Percentiles rank a stretch among this genome's conserved stretches.
Conservation (phyloP, 2,888 invertebrate species). For the Eupelmus urozonus region DNA sequence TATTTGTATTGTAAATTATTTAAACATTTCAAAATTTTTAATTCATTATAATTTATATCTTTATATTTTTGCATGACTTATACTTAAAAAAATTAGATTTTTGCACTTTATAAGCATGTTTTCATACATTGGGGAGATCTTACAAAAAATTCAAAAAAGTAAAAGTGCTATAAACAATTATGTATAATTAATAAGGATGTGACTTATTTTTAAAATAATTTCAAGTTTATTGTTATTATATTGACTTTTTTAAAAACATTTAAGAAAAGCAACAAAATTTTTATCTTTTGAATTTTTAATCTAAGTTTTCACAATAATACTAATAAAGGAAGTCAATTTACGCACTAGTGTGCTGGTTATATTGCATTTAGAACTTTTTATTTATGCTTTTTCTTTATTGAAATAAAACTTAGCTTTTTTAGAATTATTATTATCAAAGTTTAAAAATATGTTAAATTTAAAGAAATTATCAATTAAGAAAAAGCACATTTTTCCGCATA, state of each 20-base stretch:
- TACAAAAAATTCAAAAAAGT: constrained; percentile 7
- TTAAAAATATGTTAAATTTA: not conserved
- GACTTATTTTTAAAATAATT: no score
- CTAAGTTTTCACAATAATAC: constrained; percentile 41
- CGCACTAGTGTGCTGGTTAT: constrained; percentile 68
- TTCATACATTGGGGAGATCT: no score
- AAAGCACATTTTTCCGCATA: constrained; percentile 7
- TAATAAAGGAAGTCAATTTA: constrained; percentile 66
- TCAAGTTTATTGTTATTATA: not conserved
- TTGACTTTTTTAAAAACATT: not conserved
- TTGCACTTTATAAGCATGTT: no score
- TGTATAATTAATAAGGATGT: not conserved
- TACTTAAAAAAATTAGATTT: no score
- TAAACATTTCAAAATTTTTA: no score
- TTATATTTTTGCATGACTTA: no score
- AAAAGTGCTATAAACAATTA: no score
- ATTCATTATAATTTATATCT: no score
- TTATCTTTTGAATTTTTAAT: constrained; percentile 22
- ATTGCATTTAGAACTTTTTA: not conserved
- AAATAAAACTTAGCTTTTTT: not conserved
- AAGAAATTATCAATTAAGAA: constrained; percentile 15
- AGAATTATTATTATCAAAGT: not conserved
- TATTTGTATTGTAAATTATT: no score
- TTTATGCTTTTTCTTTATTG: constrained; percentile 37
- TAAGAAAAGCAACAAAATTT: constrained; percentile 11